These are phyloP conservation scores for Petrolisthes manimaculis DNA, from an alignment of 2,888 invertebrate genomes.

Conservation along the genomic window DNA sequence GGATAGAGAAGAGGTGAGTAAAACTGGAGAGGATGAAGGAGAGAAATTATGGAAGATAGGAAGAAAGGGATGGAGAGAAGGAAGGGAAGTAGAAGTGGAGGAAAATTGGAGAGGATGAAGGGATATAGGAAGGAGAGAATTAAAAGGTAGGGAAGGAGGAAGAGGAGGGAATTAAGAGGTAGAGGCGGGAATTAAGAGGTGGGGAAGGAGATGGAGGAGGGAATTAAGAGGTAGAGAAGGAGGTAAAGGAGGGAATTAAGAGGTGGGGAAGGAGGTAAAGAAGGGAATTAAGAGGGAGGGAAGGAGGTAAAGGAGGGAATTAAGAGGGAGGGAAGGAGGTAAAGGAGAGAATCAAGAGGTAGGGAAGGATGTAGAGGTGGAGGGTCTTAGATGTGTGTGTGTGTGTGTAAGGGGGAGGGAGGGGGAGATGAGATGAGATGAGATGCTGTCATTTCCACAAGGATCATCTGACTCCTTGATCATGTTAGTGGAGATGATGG, in stretches of 20 bases:
- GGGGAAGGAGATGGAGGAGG: neutral
- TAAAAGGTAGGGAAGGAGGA: neutral
- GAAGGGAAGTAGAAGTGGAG: neutral
- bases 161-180: neutral
- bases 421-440: neutral
- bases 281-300: too few species aligned
- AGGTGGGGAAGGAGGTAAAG: too few species aligned
- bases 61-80: neutral
- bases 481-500: neutral
- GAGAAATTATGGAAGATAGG: neutral
- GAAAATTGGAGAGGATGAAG: neutral
- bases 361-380: too few species aligned
- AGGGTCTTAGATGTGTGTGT: neutral
- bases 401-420: neutral
- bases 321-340: too few species aligned
- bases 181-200: neutral
- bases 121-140: neutral
- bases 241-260: too few species aligned
- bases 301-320: too few species aligned
- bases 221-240: too few species aligned
- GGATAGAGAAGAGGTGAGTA: neutral
- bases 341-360: too few species aligned
- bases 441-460: neutral
- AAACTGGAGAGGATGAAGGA: neutral
- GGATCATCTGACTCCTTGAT: neutral